phyloP scores from a whole-genome alignment of 2,113 vertebrate genomes.

The Apteryx owenii region DNA sequence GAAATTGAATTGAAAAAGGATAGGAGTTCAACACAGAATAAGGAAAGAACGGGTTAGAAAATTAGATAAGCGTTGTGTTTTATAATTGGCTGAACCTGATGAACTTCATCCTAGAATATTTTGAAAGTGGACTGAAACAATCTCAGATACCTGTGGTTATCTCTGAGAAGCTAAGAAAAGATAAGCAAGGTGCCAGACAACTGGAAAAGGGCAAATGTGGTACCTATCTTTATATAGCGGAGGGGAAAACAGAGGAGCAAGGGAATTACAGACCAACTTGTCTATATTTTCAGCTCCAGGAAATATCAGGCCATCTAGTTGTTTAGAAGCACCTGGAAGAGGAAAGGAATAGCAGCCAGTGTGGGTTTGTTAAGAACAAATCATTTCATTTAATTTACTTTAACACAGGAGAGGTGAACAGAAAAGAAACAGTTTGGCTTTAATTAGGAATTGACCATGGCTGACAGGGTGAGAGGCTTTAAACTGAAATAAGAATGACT shows the following conservation, averaged over 20 bases:
- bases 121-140: constrained; percentile 34
- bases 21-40: constrained; percentile 18
- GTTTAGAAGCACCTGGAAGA: neutral
- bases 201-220: neutral
- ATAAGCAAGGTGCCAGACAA: neutral
- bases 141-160: constrained; percentile 33
- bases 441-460: neutral
- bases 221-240: neutral
- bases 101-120: constrained; percentile 45
- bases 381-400: neutral
- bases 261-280: neutral
- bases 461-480: neutral
- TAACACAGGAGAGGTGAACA: neutral
- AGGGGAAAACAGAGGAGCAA: neutral
- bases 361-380: neutral
- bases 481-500: constrained; percentile 13
- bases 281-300: neutral
- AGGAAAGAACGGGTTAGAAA: constrained; percentile 31
- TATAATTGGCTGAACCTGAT: constrained; percentile 64
- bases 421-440: neutral
- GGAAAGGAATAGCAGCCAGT: neutral
- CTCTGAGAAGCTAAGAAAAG: constrained; percentile 24
- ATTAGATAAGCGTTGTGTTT: constrained; percentile 35
- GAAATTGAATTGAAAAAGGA: constrained; percentile 35
- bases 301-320: constrained; percentile 17